Conservation (phyloP, 2,797 vertebrate genomes). For the Podargus strigoides region DNA sequence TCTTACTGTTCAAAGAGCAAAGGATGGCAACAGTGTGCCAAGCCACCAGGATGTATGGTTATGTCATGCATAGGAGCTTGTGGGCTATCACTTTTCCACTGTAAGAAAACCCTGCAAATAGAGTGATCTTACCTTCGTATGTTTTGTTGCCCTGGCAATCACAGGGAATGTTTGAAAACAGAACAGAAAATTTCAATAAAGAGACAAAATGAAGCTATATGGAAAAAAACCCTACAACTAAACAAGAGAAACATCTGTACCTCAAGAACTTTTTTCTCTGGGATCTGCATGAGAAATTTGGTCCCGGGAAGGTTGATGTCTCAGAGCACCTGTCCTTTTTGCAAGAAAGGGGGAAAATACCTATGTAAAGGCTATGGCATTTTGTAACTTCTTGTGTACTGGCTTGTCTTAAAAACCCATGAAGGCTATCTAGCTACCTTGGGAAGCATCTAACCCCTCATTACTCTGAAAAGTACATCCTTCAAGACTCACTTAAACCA, state of each 20-base stretch:
- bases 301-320: neutral
- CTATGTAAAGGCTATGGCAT: neutral
- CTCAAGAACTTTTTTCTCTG: neutral
- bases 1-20: neutral
- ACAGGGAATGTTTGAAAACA: neutral
- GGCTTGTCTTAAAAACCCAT: neutral
- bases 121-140: neutral
- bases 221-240: neutral
- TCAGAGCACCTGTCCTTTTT: neutral
- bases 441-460: conserved; percentile 4
- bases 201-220: neutral
- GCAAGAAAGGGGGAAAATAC: neutral
- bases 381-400: neutral
- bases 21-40: neutral
- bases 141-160: neutral
- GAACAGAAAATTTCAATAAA: neutral
- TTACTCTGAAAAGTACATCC: neutral
- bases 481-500: conserved; percentile 10
- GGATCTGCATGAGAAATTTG: neutral
- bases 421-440: neutral
- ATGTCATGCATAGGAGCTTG: neutral
- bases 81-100: neutral
- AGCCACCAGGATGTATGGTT: neutral
- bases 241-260: neutral
- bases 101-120: neutral